Conservation (phyloP, 2,113 vertebrate genomes). For the Gracilinanus agilis region DNA sequence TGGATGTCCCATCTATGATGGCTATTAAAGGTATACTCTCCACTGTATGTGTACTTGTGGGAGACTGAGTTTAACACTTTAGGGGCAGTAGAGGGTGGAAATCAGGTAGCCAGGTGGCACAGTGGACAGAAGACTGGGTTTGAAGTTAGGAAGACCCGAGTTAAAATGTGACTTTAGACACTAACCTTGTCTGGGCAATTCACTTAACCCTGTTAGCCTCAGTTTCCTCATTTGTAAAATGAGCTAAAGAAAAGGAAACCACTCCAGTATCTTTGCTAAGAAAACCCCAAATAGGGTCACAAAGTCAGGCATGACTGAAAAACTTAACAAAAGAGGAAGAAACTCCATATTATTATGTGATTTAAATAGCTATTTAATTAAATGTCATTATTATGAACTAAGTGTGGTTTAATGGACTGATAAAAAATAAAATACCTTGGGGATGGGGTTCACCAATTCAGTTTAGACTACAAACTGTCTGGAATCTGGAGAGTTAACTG, state of each 20-base stretch:
- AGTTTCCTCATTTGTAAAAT: no score
- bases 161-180: no score
- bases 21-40: background rate
- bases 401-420: background rate
- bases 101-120: no score
- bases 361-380: background rate
- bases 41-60: background rate
- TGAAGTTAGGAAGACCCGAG: no score
- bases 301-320: no score
- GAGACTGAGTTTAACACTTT: background rate
- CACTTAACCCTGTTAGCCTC: no score
- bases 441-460: background rate
- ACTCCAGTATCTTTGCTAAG: no score
- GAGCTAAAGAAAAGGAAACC: no score
- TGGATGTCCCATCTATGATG: background rate
- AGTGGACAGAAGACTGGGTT: no score
- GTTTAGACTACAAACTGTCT: background rate
- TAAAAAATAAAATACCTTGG: background rate
- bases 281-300: no score
- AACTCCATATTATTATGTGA: background rate
- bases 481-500: background rate
- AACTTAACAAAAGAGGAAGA: background rate
- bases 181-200: no score
- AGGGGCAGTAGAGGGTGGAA: background rate
- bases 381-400: background rate